phyloP scores from a whole-genome alignment of 2,113 vertebrate genomes.

The Fregetta grallaria region DNA sequence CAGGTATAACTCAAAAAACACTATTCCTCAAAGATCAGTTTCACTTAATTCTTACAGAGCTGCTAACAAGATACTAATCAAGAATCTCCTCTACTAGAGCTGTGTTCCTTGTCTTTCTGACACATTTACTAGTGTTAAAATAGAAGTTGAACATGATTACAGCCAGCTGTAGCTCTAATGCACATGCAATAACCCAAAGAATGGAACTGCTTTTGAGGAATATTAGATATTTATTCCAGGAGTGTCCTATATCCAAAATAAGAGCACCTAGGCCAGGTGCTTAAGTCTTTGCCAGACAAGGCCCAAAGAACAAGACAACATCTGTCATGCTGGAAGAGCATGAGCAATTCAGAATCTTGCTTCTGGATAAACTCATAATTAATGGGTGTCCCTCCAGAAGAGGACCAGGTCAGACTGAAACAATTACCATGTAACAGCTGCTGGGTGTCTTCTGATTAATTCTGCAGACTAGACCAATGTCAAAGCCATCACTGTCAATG shows the following conservation, averaged over 20 bases:
- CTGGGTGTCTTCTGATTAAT: not conserved
- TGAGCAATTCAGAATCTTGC: not conserved
- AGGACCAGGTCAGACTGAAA: not conserved
- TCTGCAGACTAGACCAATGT: not conserved
- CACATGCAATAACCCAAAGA: not conserved
- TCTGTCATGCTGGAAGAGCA: not conserved
- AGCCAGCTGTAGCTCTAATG: not conserved
- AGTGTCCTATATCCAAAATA: not conserved
- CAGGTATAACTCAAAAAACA: not conserved
- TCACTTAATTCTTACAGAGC: not conserved
- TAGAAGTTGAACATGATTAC: not conserved
- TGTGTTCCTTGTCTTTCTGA: not conserved
- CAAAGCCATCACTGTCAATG: slow-evolving; percentile 52
- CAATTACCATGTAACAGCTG: slow-evolving; percentile 35
- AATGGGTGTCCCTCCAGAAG: not conserved
- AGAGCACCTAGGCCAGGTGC: not conserved
- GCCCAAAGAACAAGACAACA: not conserved
- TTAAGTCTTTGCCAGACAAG: not conserved
- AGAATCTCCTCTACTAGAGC: not conserved
- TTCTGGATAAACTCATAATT: not conserved
- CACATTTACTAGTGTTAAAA: not conserved
- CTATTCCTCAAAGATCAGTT: not conserved
- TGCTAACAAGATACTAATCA: not conserved
- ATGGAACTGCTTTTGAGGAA: not conserved
- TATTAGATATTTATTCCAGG: not conserved